Base-by-base conservation (phyloP, 1,140 invertebrate genomes). In the Drosophila sproati region DNA sequence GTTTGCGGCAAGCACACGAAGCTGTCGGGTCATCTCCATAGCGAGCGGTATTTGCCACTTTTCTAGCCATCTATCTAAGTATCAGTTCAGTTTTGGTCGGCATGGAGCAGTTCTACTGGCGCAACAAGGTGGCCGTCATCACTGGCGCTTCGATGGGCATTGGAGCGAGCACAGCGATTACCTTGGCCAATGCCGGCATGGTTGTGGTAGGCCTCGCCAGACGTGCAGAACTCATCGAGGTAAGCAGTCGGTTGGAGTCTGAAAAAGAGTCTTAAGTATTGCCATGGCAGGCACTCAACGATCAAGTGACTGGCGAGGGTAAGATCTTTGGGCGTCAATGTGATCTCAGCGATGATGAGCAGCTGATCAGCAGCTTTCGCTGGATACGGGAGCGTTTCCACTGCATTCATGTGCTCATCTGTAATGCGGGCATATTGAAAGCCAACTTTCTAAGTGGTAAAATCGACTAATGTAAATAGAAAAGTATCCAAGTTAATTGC, bases 121-220 rank as follows among this genome's bases (percentile, higher is more conserved):
- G 73, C 34, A 94, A 94, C 50, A 94, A 94, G 71, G 93, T 96
- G 35, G 95, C 95, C 2, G 91, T 96, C 20, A 94, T 96, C 0
- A 96, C 95, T 0, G 95, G 95, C 34, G 95, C 95, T 2, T 95
- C 95, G n/a, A 92, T 92, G 10, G 95, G 95, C 2, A 96, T 96
- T 37, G 95, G 95, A 3, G 93, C 93, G 4, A 82, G 85, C 51
- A 93, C 91, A 59, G 93, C 89, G 8, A 48, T 92, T 55, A 62
- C 76, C 2, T 86, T 95, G 48, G 93, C 93, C 12, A 92, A 93
- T 69, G 77, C 93, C 5, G 95, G 95, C 5, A 93, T 96, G 93
- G 37, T 93, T 56, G 95, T 95, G 2, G 92, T 95, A 12, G 95
- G 94, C 3, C 92, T 95, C 51, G 94, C 95, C 2, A 87, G 95